Conservation (phyloP, 2,888 invertebrate species). For the Mythimna ferrago region DNA sequence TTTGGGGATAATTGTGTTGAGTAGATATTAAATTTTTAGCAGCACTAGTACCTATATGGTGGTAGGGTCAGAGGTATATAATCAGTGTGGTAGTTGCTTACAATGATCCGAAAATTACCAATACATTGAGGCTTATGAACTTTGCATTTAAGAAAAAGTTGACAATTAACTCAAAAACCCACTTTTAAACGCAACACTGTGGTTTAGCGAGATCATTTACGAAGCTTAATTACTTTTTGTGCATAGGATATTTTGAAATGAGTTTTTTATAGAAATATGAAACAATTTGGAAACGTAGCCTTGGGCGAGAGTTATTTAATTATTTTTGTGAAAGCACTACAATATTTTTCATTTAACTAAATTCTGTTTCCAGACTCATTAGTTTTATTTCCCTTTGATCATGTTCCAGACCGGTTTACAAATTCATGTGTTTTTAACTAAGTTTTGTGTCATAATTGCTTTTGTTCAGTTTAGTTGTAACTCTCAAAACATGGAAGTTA, state of each 20-base stretch:
- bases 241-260: constrained; percentile 5
- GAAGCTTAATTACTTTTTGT: constrained; percentile 1
- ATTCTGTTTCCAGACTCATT: constrained; percentile 4
- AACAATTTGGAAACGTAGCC: not conserved
- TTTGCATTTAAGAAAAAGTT: no score
- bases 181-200: not conserved
- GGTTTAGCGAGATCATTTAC: not conserved
- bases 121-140: no score
- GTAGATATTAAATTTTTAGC: no score
- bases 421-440: constrained; percentile 9
- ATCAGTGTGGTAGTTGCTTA: no score
- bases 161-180: not conserved
- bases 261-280: constrained; percentile 5
- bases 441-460: not conserved
- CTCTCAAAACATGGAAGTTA: not conserved
- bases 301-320: not conserved
- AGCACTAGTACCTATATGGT: no score
- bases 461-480: not conserved
- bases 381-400: constrained; percentile 15
- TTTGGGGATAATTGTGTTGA: no score
- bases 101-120: no score
- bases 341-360: constrained; percentile 18
- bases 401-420: constrained; percentile 2
- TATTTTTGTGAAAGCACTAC: constrained; percentile 2
- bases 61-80: no score